A percentile compares a stretch with the other conserved stretches of the same genome.
phyloP scores from a whole-genome alignment of 2,888 invertebrate genomes.

The Venusia cambrica region DNA sequence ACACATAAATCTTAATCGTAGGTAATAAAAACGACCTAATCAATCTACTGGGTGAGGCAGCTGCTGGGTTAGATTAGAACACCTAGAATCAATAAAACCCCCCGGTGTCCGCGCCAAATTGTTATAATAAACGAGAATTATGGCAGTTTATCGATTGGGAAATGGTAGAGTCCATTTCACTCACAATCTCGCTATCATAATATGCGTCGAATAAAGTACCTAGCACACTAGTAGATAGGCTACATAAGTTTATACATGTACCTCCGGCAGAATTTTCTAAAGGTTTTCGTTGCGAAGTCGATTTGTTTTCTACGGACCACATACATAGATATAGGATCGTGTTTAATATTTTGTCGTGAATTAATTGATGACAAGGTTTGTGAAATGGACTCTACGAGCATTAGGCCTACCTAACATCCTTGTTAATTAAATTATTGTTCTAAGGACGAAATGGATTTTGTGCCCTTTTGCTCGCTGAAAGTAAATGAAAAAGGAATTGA shows the following conservation, averaged over 20 bases:
- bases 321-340: no score
- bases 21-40: constrained; percentile 77
- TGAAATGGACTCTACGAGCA: no score
- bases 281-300: no score
- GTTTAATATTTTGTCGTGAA: no score
- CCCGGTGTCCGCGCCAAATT: constrained; percentile 58
- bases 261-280: no score
- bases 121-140: constrained; percentile 51
- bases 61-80: constrained; percentile 62
- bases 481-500: constrained; percentile 20
- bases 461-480: constrained; percentile 53
- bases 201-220: no score
- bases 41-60: constrained; percentile 66
- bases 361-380: no score
- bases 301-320: no score
- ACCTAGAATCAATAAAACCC: constrained; percentile 77
- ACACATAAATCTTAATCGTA: constrained; percentile 79
- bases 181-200: no score
- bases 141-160: constrained; percentile 65
- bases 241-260: no score
- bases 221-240: no score
- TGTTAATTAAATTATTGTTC: constrained; percentile 55
- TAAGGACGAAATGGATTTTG: constrained; percentile 66
- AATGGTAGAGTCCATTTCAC: no score
- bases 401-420: constrained; percentile 67